Base-by-base conservation (phyloP, 2,113 vertebrate genomes). In the Neogobius melanostomus region DNA sequence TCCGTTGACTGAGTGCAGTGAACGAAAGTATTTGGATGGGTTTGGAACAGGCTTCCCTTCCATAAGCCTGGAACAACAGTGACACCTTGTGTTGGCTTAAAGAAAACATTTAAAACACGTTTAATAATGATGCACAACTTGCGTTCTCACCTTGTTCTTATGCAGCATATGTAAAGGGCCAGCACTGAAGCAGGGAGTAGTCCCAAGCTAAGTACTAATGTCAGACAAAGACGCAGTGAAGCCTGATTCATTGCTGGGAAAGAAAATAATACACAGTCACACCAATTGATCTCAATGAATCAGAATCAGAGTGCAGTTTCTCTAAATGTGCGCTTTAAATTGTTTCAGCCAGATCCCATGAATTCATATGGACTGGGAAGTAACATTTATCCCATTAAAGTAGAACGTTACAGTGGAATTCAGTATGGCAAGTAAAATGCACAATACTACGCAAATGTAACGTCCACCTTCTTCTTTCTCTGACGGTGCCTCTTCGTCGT, bases 1-100 rank as follows among this genome's bases (percentile, higher is more conserved):
- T 56, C 68, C 69, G 1, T 93, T 85, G 56, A 82, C 46, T 0
- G 84, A 74, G 44, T 91, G 79, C 43, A 92, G 85, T 1, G 82
- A 71, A 43, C 80, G 72, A 54, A 94, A 93, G 75, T 90, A 94
- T 49, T 84, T 82, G 0, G 92, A 92, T 4, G 92, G 92, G 66
- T 92, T 90, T 1, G 92, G 92, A 28, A 92, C 45, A 10, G 80
- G 57, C 56, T 80, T 88, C 43, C 53, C 1, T 72, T 75, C 71
- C n/a, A 79, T 16, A 8, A 75, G 2, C 66, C 90, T 91, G 77
- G 14, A 77, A 80, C 16, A 50, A 74, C 9, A 61, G 54, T 52
- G 14, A 8, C 36, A 64, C 11, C 16, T 12, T 56, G 3, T n/a
- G 8, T 50, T 2, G 8, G n/a, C 14, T 9, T 12, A 15, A 64